Percentiles rank a stretch among this genome's conserved stretches.
phyloP scores from a whole-genome alignment of 92 coral and sea anemone species.

The Siderastrea radians region DNA sequence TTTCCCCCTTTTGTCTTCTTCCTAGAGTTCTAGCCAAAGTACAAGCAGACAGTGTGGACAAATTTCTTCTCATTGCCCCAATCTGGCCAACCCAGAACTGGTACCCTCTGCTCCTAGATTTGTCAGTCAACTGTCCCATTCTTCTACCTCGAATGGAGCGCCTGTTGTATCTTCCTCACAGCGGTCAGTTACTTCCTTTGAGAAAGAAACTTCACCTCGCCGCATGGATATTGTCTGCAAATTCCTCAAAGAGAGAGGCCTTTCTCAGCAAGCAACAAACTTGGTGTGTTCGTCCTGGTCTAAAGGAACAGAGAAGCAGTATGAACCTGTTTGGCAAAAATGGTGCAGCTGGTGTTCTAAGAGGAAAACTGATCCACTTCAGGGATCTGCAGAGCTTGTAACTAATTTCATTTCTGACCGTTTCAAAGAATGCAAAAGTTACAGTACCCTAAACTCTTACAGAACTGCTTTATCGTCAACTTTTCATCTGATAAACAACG shows the following conservation, averaged over 20 bases:
- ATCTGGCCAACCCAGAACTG: constrained; percentile 56
- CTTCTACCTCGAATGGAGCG: constrained; percentile 30
- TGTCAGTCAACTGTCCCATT: constrained; percentile 20
- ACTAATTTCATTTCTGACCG: constrained; percentile 35
- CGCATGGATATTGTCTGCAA: constrained; percentile 60
- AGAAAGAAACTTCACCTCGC: constrained; percentile 28
- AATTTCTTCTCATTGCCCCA: constrained; percentile 53
- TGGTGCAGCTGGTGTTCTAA: constrained; percentile 60
- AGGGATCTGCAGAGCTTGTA: constrained; percentile 35
- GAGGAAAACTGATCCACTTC: constrained; percentile 42
- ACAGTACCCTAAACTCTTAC: constrained; percentile 54
- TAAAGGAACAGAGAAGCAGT: constrained; percentile 61
- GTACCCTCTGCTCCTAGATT: constrained; percentile 39
- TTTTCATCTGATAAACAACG: constrained; percentile 15
- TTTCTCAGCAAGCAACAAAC: constrained; percentile 35
- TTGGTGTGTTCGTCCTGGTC: constrained; percentile 53
- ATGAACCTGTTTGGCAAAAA: constrained; percentile 52
- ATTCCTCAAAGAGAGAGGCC: constrained; percentile 36
- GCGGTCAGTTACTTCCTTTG: constrained; percentile 48
- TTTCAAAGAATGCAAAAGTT: constrained; percentile 39
- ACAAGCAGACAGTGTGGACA: constrained; percentile 27
- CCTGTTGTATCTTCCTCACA: constrained; percentile 50
- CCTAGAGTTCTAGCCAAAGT: constrained; percentile 46
- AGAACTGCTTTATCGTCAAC: constrained; percentile 61
- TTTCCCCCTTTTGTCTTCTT: constrained; percentile 64